Evolutionary conservation across 2,797 vertebrate species (phyloP).

Genomic region (Bucorvus abyssinicus): DNA sequence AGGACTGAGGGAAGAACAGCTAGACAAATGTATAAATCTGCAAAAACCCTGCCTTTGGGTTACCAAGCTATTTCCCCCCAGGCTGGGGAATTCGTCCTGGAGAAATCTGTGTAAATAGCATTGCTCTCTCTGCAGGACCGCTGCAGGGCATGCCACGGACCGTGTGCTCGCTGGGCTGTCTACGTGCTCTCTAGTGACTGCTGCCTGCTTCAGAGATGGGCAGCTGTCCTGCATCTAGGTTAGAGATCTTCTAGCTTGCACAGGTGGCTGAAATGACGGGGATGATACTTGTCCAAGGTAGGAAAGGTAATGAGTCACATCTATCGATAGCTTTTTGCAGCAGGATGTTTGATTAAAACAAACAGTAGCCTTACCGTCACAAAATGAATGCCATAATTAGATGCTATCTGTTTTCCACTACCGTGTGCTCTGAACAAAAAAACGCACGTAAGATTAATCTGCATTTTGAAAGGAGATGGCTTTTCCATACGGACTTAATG

Average conservation of each 20-base stretch:
- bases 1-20: neutral
- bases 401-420: neutral
- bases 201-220: neutral
- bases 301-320: neutral
- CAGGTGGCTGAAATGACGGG: neutral
- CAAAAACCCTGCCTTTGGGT: neutral
- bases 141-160: neutral
- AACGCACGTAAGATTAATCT: neutral
- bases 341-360: constrained; percentile 30
- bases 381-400: neutral
- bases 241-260: neutral
- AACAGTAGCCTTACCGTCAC: neutral
- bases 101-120: neutral
- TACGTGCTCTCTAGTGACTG: neutral
- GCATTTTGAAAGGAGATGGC: neutral
- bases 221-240: neutral
- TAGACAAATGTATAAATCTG: neutral
- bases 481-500: neutral
- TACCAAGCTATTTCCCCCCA: neutral
- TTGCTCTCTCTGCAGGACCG: neutral
- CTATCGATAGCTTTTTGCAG: neutral
- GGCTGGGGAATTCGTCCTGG: neutral
- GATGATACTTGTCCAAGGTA: neutral
- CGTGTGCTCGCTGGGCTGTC: rapidly evolving
- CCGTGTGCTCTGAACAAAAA: neutral